A percentile compares a stretch with the other conserved stretches of the same genome.
These are phyloP conservation scores for Spheniscus humboldti DNA, from an alignment of 2,797 vertebrate genomes.

Conservation along the genomic window DNA sequence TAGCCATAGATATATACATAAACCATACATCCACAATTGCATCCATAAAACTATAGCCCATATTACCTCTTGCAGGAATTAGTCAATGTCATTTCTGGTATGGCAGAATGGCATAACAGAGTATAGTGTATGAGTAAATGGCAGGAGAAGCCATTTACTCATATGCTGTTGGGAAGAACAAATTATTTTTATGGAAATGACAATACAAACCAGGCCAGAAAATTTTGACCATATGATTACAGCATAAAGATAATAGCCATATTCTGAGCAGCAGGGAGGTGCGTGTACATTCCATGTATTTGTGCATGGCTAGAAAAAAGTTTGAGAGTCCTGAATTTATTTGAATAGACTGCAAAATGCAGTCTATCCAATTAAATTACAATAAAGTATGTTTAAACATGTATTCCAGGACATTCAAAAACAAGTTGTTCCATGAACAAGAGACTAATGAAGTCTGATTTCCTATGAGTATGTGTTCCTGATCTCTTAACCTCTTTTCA, in stretches of 20 bases:
- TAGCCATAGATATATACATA: no score
- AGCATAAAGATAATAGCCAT: background rate
- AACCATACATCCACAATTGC: no score
- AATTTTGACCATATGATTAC: background rate
- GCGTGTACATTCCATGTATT: background rate
- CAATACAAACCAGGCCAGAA: background rate
- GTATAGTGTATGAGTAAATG: no score
- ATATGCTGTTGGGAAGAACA: background rate
- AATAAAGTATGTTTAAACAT: background rate
- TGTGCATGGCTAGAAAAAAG: background rate
- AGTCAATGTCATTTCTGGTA: no score
- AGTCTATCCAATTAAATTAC: background rate
- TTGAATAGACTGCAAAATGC: background rate
- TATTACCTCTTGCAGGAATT: no score
- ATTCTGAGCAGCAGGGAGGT: background rate
- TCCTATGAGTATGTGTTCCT: background rate
- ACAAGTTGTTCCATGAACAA: background rate
- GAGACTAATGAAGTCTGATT: background rate
- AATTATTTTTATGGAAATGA: background rate
- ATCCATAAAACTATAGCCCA: no score
- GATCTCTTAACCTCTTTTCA: background rate
- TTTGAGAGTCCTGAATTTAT: background rate
- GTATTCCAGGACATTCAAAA: background rate
- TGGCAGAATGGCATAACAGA: no score
- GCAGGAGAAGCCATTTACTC: no score